Base-by-base conservation (phyloP, 2,113 vertebrate genomes). In the Caracal caracal region DNA sequence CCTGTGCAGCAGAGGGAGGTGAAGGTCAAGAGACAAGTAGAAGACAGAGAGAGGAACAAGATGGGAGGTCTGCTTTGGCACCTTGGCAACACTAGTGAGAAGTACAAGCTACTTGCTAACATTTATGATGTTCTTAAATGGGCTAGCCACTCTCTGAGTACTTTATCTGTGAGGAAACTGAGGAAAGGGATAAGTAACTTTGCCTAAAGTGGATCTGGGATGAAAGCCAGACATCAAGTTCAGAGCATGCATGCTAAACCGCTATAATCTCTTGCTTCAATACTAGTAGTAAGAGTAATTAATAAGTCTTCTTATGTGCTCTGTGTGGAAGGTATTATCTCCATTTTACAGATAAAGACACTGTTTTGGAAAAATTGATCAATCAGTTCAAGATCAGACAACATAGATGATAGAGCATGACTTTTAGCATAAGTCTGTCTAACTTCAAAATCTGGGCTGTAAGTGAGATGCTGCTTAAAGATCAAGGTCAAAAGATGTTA, bases 361-460 rank as follows among this genome's bases (percentile, higher is more conserved):
- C 24, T 28, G 28, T 71, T 56, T 78, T 78, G 16, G 35, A 37
- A 78, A 90, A 88, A 83, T 13, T 24, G 28, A 66, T 51, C 30
- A 75, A 24, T 47, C 84, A 94, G 22, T n/a, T 86, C 30, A 66
- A 61, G 35, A 47, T 83, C 75, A 79, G 70, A 83, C 43, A 82
- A 51, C 28, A 43, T 3, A n/a, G 37, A 68, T 61, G 22, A 28
- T 75, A 11, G 68, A 76, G 28, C 20, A n/a, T 85, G 47, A 19
- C 61, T 61, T 79, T 92, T 51, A 94, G n/a, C 5, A 17, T 0
- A 78, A n/a, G 43, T 47, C 51, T 71, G 22, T 80, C 49, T 68
- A 61, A 63, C 79, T 88, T 53, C 19, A 92, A 91, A 86, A 76
- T 66, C 65, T 93, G 61, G 71, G 33, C 6, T 95, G 87, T 82